Evolutionary conservation across 2,113 vertebrate species (phyloP).

Genomic region (Rynchops niger): DNA sequence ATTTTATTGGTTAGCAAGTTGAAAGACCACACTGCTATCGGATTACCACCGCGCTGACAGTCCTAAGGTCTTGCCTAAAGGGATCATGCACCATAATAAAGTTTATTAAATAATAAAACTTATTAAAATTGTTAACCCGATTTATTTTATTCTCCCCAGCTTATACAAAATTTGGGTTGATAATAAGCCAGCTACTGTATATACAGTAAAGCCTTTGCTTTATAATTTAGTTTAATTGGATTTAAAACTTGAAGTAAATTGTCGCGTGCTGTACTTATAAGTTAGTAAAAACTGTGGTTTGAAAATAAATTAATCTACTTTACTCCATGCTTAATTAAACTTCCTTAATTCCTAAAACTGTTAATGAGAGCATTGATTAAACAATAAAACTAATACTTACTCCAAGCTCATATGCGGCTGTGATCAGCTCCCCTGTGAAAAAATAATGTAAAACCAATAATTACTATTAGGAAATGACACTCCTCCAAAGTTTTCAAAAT

Average conservation of each 20-base stretch:
- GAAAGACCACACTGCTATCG: constrained; percentile 93
- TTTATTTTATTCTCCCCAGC: constrained; percentile 99
- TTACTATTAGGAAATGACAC: constrained; percentile 99
- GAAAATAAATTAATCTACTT: constrained; percentile 99
- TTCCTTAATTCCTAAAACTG: constrained; percentile 99
- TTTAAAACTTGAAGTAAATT: constrained; percentile 99
- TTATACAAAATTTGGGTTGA: constrained; percentile 97
- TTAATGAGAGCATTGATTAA: constrained; percentile 99
- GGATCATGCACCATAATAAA: constrained; percentile 99
- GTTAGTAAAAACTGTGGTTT: constrained; percentile 99
- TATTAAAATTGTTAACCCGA: constrained; percentile 99
- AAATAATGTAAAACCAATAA: constrained; percentile 99
- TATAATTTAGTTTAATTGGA: constrained; percentile 99
- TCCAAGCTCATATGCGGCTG: constrained; percentile 99
- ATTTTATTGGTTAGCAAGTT: constrained; percentile 71
- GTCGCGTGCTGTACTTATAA: constrained; percentile 99
- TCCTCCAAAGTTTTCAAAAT: constrained; percentile 99
- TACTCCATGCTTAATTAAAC: constrained; percentile 99
- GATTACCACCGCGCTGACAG: constrained; percentile 96
- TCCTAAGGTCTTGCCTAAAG: constrained; percentile 97
- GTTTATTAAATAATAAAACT: constrained; percentile 99
- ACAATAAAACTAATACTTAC: constrained; percentile 99
- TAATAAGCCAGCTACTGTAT: constrained; percentile 99
- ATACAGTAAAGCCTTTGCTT: constrained; percentile 99
- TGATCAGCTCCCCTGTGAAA: constrained; percentile 99